Evolutionary conservation across 1,140 invertebrate species (phyloP), one percentile per base, ranked within the genome.

Genomic region (Lepidurus couesii): DNA sequence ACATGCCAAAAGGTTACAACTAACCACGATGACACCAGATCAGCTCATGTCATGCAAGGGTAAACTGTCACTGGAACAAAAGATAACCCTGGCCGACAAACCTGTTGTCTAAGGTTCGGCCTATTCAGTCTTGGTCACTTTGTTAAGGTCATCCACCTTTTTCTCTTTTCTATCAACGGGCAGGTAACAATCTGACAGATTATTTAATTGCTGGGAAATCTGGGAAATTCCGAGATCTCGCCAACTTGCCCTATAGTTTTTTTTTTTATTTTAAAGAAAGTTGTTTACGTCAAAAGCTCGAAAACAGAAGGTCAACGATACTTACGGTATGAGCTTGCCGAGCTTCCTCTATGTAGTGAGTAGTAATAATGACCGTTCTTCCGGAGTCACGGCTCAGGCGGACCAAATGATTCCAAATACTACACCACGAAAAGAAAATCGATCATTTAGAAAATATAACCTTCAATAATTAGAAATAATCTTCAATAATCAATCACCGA

Each of bases 271-370:
- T 34, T 4, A 2, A 34, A 34, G 2, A 65, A 65, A 21, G 53
- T 65, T 65, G 53, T 65, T 65, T 65, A 65, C 53, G 16, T 21
- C n/a, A 4, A 65, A 65, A 65, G 53, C 42, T 1, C 42, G 16
- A 42, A 45, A 76, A 44, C 42, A n/a, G 42, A 73, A 77, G 65
- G 76, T 73, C 73, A 34, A 73, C 9, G 77, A 26, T 21, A 79
- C 87, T 89, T 88, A 95, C 93, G 83, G 90, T 91, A 84, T 95
- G 90, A 47, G 94, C 94, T 86, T 95, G 93, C 81, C 93, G 86
- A 0, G 95, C 95, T 85, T 97, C 95, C 85, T 96, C 94, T 80
- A 96, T 95, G 82, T 96, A 97, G 88, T 97, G 95, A 24, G 95
- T 97, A 2, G 95, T 97, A 81, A 97, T 94, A 81, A 97, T 95